Evolutionary conservation across 2,113 vertebrate species (phyloP).

Genomic region (Thermophis baileyi): DNA sequence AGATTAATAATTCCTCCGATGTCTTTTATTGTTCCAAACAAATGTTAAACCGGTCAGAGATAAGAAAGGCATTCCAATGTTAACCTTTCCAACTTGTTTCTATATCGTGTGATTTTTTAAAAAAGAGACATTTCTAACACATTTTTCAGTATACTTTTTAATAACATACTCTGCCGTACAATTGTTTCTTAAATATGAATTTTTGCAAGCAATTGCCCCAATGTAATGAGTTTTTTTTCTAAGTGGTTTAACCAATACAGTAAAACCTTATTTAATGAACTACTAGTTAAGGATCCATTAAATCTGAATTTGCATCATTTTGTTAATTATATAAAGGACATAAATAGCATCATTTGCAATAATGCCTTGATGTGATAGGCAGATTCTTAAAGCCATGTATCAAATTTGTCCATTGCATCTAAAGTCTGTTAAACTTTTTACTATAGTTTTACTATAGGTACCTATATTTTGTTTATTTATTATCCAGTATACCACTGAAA

Average conservation of each 20-base stretch:
- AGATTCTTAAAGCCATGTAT: background rate
- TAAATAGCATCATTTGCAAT: background rate
- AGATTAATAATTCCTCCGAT: background rate
- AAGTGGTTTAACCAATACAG: background rate
- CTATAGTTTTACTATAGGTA: background rate
- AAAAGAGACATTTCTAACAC: background rate
- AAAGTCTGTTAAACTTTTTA: background rate
- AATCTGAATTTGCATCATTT: background rate
- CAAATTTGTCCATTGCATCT: background rate
- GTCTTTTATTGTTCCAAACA: background rate
- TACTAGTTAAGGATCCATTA: background rate
- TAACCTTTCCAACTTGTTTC: background rate
- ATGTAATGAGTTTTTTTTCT: background rate
- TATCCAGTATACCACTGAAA: background rate
- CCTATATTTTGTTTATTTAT: background rate
- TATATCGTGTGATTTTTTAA: background rate
- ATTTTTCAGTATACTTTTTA: background rate
- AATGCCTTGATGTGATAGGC: background rate
- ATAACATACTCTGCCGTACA: background rate
- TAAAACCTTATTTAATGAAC: background rate
- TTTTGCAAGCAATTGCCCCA: background rate
- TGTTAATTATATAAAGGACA: background rate
- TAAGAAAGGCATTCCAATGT: background rate
- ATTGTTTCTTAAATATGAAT: background rate
- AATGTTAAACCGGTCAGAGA: rapidly evolving